These are phyloP conservation scores for Cybosia mesomella DNA, from an alignment of 2,888 invertebrate genomes.

Conservation along the genomic window DNA sequence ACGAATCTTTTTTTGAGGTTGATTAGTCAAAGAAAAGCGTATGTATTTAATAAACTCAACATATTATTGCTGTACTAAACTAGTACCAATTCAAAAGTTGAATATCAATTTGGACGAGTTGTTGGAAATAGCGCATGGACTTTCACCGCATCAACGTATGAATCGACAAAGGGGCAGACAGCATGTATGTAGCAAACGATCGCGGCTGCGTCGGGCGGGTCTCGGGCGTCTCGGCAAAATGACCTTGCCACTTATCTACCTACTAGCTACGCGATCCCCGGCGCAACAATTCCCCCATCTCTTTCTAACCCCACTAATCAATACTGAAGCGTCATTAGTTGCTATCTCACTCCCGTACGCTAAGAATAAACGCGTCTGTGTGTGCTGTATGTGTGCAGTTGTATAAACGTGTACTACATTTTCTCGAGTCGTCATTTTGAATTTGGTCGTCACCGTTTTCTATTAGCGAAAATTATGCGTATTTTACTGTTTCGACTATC, in stretches of 20 bases:
- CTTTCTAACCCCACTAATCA: constrained; percentile 67
- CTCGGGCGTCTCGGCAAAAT: constrained; percentile 62
- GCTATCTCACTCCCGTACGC: constrained; percentile 65
- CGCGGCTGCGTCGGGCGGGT: constrained; percentile 31
- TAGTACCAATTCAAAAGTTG: not conserved
- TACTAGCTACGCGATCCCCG: constrained; percentile 61
- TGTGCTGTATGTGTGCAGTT: constrained; percentile 45
- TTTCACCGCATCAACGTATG: constrained; percentile 54
- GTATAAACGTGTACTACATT: constrained; percentile 63
- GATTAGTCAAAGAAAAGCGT: no score
- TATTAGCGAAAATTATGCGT: constrained; percentile 31
- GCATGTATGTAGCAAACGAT: constrained; percentile 42
- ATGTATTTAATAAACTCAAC: not conserved
- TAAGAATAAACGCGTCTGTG: constrained; percentile 75
- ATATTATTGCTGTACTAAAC: not conserved
- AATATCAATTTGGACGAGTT: not conserved
- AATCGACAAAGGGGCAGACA: constrained; percentile 34
- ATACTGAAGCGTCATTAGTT: constrained; percentile 60
- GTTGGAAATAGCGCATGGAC: constrained; percentile 31
- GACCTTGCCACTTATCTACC: constrained; percentile 82
- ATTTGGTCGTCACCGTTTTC: constrained; percentile 40
- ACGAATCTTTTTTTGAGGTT: not conserved
- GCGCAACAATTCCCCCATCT: constrained; percentile 61
- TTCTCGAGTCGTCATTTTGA: constrained; percentile 60
- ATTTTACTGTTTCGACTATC: constrained; percentile 9